Base-by-base conservation (phyloP, 1,140 invertebrate species). In the Tetranychus cinnabarinus region DNA sequence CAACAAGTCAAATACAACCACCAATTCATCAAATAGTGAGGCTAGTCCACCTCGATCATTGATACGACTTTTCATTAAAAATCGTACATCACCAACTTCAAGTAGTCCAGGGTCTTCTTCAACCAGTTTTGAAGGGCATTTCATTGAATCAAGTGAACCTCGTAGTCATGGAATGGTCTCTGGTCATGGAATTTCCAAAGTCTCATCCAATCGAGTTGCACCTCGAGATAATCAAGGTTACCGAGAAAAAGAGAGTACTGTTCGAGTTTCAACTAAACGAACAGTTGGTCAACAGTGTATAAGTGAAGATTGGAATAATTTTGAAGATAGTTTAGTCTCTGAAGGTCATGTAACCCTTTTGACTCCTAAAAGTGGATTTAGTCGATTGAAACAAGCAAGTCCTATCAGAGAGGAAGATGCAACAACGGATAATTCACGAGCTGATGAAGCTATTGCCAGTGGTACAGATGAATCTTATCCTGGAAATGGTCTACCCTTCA, bases 41-140 rank as follows among this genome's bases (percentile, higher is more conserved):
- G n/a, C 35, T 10, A 60, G 48, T 50, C 46, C 58, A 31, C 62
- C 62, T 5, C 45, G 62, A 13, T 69, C 82, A 72, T 76, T 89
- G 65, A 82, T 89, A 10, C 84, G 84, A 71, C 72, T 88, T 52
- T 89, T 88, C 68, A 88, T 89, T 77, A 86, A 87, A 72, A 85
- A 88, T 42, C 55, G 37, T 10, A 15, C 15, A 13, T 56, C 55
- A n/a, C 55, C 55, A 12, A 31, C 55, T 6, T 37, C 55, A 15
- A 13, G 31, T 39, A 39, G 55, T 13, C 34, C 34, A 8, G 6
- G 15, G 15, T 31, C 15, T 10, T 37, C 55, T 36, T 56, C 33
- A 31, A 39, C 37, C 33, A 36, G 31, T 56, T 56, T 56, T 36
- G 55, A 56, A 36, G 37, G 35, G 6, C 33, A 56, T 56, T 34